Conservation (phyloP, 2,797 vertebrate species). For the Rhabdophis nuchalis region DNA sequence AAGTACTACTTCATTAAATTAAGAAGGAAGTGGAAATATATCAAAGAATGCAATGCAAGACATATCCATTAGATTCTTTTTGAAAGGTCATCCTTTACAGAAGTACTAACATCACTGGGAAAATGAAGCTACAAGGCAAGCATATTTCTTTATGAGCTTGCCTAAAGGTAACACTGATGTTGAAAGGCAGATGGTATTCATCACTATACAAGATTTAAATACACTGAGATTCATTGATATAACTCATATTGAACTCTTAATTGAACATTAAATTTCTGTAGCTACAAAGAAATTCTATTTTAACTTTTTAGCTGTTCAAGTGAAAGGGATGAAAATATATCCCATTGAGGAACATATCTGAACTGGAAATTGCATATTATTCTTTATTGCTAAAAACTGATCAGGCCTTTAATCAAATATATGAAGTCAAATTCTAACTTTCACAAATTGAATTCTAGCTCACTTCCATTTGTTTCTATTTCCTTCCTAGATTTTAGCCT, state of each 20-base stretch:
- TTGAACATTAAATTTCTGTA: constrained; percentile 37
- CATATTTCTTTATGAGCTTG: constrained; percentile 31
- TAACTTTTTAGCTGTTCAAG: constrained; percentile 42
- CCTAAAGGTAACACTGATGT: constrained; percentile 24
- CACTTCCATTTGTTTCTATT: neutral
- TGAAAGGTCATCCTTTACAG: constrained; percentile 14
- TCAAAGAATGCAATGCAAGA: neutral
- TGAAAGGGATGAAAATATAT: constrained; percentile 20
- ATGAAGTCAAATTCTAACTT: neutral
- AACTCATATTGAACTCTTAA: constrained; percentile 41
- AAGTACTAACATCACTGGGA: neutral
- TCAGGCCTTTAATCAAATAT: neutral
- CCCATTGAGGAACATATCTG: neutral
- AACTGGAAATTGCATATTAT: constrained; percentile 12
- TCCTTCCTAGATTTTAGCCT: neutral
- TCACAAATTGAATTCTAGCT: neutral
- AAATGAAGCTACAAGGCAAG: neutral
- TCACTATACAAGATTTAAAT: constrained; percentile 37
- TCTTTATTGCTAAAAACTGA: neutral
- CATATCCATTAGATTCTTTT: constrained; percentile 1
- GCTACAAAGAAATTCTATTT: constrained; percentile 29
- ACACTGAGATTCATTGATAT: constrained; percentile 26
- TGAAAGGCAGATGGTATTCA: constrained; percentile 39
- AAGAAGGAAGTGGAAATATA: constrained; percentile 5
- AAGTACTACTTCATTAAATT: neutral